Base-by-base conservation (phyloP, 2,888 invertebrate species). In the Apotomis capreana region DNA sequence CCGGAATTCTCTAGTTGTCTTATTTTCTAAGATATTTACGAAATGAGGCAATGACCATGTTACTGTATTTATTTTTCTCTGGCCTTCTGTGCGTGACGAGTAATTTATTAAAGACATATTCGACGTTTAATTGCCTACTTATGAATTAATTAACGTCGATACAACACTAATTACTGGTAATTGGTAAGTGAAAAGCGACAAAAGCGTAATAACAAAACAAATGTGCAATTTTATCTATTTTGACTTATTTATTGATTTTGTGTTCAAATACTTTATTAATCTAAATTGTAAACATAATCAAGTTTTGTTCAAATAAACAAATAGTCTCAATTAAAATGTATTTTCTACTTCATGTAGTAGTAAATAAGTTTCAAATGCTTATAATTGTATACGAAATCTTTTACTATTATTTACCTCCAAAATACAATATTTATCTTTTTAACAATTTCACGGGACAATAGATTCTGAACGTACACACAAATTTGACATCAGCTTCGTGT, bases 11-110 rank as follows among this genome's bases (percentile, higher is more conserved):
- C 86, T 79, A 2, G 78, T 83, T 3, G 80, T 80, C 80, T 89
- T 92, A 72, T 87, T 88, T 75, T 89, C 88, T 49, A 93, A 77
- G 5, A 91, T 74, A 60, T 81, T 79, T 13, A 87, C 81, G 71
- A 92, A 92, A 75, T 89, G 87, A 6, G 89, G 87, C 69, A 92
- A 83, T 1, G 87, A 89, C 92, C 92, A 93, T 83, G 86, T 87
- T 78, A 91, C 85, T 2, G 90, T 91, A 70, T 89, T 87, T 74
- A 91, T 89, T 79, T 86, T 90, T 5, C 89, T 91, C 76, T 90
- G 90, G 12, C 90, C 92, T 76, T 91, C 91, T 1, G 87, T 89
- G 36, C 90, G 88, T 15, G 87, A 86, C n/a, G 88, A 86, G 70
- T 87, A 89, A 79, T 87, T 88, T 67, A 89, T 79, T 69, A 79